Base-by-base conservation (phyloP, 2,888 invertebrate genomes). In the Callimorpha dominula region DNA sequence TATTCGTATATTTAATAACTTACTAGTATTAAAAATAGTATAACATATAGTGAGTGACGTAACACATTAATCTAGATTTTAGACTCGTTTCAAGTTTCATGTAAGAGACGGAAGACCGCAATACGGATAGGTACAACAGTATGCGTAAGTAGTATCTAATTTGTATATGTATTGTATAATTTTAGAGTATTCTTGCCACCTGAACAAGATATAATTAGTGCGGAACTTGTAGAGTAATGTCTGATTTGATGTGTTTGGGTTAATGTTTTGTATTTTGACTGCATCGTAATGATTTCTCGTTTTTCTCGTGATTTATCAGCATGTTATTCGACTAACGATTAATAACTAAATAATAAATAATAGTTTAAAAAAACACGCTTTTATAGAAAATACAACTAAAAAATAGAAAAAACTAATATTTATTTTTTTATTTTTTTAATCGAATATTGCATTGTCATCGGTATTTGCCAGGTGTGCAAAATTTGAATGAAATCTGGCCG, bases 41-140 rank as follows among this genome's bases (percentile, higher is more conserved):
- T 64, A 11, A 62, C 62, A 20, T 46, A 20, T 20, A 50, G 14
- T 14, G 49, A 52, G 15, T 31, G 15, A 46, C 54, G 46, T 70
- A 46, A 65, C 70, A 70, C n/a, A 40, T n/a, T 70, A 31, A 65
- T 65, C 54, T 57, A 57, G 15, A 70, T 65, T 46, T 40, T 63
- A 46, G 17, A 54, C 54, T 65, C 43, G 46, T 65, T 70, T 65
- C 11, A 46, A 70, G 54, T 31, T 52, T 20, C 52, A 63, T 50
- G 42, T 50, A 62, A 62, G 40, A 68, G 40, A 62, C 68, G 60
- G 17, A 50, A 31, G 66, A 31, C 31, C 66, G 40, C 50, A 11
- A 31, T 40, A 50, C 49, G 4, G 20, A 31, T 31, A 31, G 31
- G 42, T 65, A 17, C 14, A 67, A 42, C 42, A 67, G 54, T 67